Evolutionary conservation across 1,140 invertebrate species (phyloP), one percentile per base, ranked within the genome.

Genomic region (Ceratina australensis): DNA sequence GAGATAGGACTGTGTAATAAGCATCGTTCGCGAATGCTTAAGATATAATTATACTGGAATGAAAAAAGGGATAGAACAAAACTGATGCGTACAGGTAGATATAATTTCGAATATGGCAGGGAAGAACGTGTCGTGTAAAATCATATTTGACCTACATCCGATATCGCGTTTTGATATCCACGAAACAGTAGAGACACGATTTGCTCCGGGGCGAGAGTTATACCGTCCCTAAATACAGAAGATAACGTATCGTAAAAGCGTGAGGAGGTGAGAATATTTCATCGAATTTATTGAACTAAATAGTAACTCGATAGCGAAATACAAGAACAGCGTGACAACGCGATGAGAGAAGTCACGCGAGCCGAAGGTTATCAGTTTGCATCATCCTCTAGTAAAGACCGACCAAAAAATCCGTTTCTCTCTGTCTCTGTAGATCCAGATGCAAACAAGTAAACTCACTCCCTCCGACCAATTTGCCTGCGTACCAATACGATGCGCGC

Each of bases 211-310:
- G n/a, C 26, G 49, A 57, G 28, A 42, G 24, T 22, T 15, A 13
- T 4, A 20, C 28, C 49, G 50, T 50, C 56, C 56, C 60, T 54
- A 42, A 74, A 68, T 4, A 18, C 26, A 72, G 15, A 4, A 61
- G 81, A 80, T 80, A 84, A 18, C 56, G 65, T 82, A 84, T 76
- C 78, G 13, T 56, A 59, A 66, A 81, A 72, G 18, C 26, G 24
- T 20, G 22, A 5, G 4, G 33, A 1, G 60, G 72, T 69, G 49
- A 61, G 49, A 26, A 64, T 69, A 79, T 84, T 76, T n/a, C 61
- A n/a, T 60, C 28, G 47, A 83, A 76, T 79, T 65, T 28, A 47
- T 15, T 22, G 18, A 20, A 13, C 26, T 8, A 28, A 13, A 0
- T 1, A 5, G 18, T 42, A 42, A 42, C 10, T 7, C 16, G 18